Percentiles rank a stretch among this genome's conserved stretches.
Evolutionary conservation across 2,888 invertebrate genomes (phyloP).

Genomic region (Biston betularia): DNA sequence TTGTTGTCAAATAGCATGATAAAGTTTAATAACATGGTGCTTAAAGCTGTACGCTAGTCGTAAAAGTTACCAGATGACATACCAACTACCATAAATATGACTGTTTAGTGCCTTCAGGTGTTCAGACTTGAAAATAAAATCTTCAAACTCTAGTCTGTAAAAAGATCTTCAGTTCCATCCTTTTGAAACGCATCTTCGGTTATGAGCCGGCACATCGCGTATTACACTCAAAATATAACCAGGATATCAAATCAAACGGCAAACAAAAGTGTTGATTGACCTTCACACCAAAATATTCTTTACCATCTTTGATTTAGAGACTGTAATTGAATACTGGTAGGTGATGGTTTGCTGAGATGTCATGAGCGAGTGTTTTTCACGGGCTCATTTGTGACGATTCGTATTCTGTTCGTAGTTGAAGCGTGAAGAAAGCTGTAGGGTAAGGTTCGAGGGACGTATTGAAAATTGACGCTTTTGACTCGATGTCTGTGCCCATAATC

Average conservation of each 20-base stretch:
- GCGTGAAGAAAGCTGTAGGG: conserved; percentile 54
- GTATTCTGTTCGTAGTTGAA: conserved; percentile 72
- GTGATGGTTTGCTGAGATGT: conserved; percentile 58
- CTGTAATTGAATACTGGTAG: conserved; percentile 54
- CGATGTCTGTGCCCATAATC: conserved; percentile 8
- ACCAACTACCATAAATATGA: too few species aligned
- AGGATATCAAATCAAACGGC: conserved; percentile 81
- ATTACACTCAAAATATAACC: conserved; percentile 78
- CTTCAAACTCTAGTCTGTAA: not conserved
- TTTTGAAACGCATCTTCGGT: conserved; percentile 59
- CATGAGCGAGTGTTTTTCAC: conserved; percentile 81
- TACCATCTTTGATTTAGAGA: conserved; percentile 51
- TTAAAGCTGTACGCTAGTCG: too few species aligned
- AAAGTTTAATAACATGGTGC: too few species aligned
- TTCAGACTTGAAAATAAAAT: not conserved
- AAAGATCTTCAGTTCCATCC: not conserved
- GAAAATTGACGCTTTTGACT: conserved; percentile 12
- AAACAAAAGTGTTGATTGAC: conserved; percentile 41
- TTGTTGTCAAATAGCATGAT: too few species aligned
- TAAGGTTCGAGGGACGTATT: conserved; percentile 48
- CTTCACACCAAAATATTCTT: conserved; percentile 46
- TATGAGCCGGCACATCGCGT: conserved; percentile 67
- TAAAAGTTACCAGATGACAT: too few species aligned
- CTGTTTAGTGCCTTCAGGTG: too few species aligned
- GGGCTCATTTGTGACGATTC: conserved; percentile 79